Evolutionary conservation across 2,113 vertebrate species (phyloP), one percentile per base, ranked within the genome.

Genomic region (Theropithecus gelada): DNA sequence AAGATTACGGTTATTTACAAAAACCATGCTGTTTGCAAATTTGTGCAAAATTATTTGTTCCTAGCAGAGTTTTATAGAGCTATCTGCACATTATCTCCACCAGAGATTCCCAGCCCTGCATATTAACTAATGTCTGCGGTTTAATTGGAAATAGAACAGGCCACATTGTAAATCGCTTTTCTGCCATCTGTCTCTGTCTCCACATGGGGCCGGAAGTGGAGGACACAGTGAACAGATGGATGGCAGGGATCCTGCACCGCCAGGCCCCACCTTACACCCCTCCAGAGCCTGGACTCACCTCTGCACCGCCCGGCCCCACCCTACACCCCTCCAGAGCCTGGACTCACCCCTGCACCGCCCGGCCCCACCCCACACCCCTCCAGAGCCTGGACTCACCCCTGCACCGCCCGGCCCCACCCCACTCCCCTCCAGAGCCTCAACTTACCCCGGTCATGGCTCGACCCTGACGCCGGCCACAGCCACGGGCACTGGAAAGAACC

Each of bases 1-100:
- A 98, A 97, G 98, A 99, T 98, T 91, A 96, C 9, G 87, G 92
- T 98, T 98, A 97, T 98, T 98, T 98, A 90, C 98, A 98, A 98
- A 98, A 98, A 5, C 82, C 79, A 45, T 95, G 91, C 70, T 94
- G 97, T 97, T 98, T 97, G 97, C 98, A 98, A 97, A 98, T 98
- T 90, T 96, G 90, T 72, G 95, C 84, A 96, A 93, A 98, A 70
- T 91, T 88, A 79, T 94, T 87, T 94, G 95, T 88, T 96, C 61
- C 90, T 78, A 80, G 95, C 40, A 35, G 4, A 80, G 35, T 87
- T 59, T 97, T 95, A 97, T 88, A 91, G 97, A 50, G 97, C 92
- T 97, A 88, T 93, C 92, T 87, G 43, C 86, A 55, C 94, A 95
- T 97, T 95, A 92, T 93, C 95, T 97, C 91, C 8, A 40, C 96